Evolutionary conservation across 2,113 vertebrate genomes (phyloP), one percentile per base, ranked within the genome.

Genomic region (Platysteira castanea): DNA sequence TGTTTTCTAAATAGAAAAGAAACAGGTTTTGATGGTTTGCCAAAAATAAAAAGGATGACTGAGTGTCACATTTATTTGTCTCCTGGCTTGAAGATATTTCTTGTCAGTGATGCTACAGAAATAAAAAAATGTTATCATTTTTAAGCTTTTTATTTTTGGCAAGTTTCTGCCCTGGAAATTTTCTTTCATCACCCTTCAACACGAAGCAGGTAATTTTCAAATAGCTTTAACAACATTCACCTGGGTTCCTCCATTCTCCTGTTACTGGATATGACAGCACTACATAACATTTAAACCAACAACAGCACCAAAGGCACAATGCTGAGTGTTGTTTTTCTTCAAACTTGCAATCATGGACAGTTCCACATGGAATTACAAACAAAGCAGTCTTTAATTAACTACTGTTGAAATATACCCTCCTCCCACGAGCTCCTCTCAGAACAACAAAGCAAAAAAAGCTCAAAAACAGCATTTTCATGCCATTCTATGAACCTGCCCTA

Each of bases 351-450:
- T 78, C 86, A 52, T 8, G 37, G 35, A 70, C 30, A 89, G 59
- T 92, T 84, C 79, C 60, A 81, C 27, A 52, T 2, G 30, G 88
- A 84, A 86, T 54, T 70, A 50, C 30, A 88, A 95, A 93, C 50
- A 95, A 90, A 94, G 63, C 30, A 86, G 37, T 71, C 49, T 90
- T 94, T 90, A 88, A 95, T 89, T 94, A 93, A 84, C 75, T 46
- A n/a, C 67, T 4, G 7, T 35, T 86, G 59, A 84, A 92, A 89
- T 47, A 92, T 11, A 67, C 26, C 27, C 42, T 67, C 28, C 27
- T 90, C 59, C 60, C 63, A 80, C 27, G 8, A 92, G 39, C 27
- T 76, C n/a, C 2, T 1, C 37, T 65, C 75, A 76, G 90, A 30
- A 53, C 13, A 74, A 77, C 84, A 74, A 82, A 37, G 78, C 6